Evolutionary conservation across 2,797 vertebrate species (phyloP), one percentile per base, ranked within the genome.

Genomic region (Chelon labrosus): DNA sequence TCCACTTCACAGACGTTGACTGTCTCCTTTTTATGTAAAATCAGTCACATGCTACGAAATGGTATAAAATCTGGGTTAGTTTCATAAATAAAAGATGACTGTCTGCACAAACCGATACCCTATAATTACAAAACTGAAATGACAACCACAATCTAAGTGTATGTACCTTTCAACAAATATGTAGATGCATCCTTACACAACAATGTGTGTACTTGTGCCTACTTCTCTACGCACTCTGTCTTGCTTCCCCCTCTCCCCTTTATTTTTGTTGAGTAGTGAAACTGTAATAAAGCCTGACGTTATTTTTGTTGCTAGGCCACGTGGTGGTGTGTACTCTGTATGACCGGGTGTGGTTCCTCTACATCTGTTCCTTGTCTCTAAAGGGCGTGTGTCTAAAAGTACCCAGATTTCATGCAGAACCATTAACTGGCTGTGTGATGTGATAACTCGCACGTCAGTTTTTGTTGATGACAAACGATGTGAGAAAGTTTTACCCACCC

Each of bases 231-330:
- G 27, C 31, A 16, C 31, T 56, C 27, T 64, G 22, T 46, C 49
- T 58, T 49, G 50, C 77, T 77, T 68, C 77, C 75, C 35, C 41
- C 25, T 2, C 4, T 63, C 65, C 65, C 31, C 16, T 35, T 35
- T 35, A 7, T 35, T 79, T 77, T 59, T 0, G 2, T 53, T n/a
- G 10, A 52, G 39, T 74, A 75, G 71, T 85, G 58, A 87, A 88
- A 85, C 51, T 49, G 50, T 68, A 76, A 69, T 84, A 66, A 83
- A 79, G 67, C 19, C 55, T 65, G 51, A 62, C 87, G 88, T 86
- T 91, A 89, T 89, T 88, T 84, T 86, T 83, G 88, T 92, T 92
- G 91, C 91, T 89, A 83, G 77, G 89, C 74, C 85, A 81, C 51
- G 63, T 86, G 84, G 83, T 84, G 67, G 58, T 57, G 67, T 80